Conservation (phyloP, 2,797 vertebrate species). For the Neomorphus geoffroyi region DNA sequence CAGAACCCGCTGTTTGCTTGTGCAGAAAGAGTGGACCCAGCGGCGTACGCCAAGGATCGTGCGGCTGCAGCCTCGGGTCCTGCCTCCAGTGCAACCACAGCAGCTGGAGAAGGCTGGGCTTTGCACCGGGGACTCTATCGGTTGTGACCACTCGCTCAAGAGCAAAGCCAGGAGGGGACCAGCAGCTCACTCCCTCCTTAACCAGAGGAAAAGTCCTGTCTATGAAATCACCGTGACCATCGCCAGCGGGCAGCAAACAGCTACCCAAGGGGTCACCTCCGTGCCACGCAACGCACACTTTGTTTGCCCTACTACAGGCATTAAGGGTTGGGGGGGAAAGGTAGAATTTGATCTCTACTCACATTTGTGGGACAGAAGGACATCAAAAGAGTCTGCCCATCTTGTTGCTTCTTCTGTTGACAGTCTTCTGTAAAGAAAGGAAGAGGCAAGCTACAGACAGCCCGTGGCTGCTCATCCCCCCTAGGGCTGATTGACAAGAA, state of each 20-base stretch:
- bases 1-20: background rate
- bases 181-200: background rate
- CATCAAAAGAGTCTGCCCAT: slow-evolving; percentile 94
- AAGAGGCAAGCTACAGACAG: slow-evolving; percentile 1
- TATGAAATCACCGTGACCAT: background rate
- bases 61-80: background rate
- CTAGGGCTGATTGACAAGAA: background rate
- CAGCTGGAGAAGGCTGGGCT: background rate
- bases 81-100: background rate
- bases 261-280: background rate
- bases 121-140: background rate
- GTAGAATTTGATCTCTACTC: slow-evolving; percentile 74
- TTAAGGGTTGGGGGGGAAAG: background rate
- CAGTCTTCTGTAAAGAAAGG: slow-evolving; percentile 79
- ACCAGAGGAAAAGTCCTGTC: background rate
- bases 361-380: slow-evolving; percentile 93
- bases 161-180: background rate
- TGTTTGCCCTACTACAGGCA: background rate
- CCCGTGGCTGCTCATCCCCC: background rate
- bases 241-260: background rate
- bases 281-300: background rate
- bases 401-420: slow-evolving; percentile 92
- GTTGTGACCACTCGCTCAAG: background rate
- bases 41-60: fast-evolving
- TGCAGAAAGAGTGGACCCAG: background rate